phyloP scores from a whole-genome alignment of 2,888 invertebrate genomes.

The Eupithecia vulgata region DNA sequence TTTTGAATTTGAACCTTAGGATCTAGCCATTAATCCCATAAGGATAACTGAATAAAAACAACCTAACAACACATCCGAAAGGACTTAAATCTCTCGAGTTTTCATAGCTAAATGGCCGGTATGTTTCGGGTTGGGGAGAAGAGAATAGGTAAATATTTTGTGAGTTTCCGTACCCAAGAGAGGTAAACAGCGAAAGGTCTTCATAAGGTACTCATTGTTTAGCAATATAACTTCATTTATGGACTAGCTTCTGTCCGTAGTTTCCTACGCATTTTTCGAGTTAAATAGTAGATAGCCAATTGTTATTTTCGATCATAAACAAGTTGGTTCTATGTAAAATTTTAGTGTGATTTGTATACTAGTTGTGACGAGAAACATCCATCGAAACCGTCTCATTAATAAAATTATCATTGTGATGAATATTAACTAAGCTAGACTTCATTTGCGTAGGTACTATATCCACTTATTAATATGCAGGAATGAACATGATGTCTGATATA shows the following conservation, averaged over 20 bases:
- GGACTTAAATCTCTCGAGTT: not conserved
- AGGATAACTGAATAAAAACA: not conserved
- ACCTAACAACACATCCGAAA: not conserved
- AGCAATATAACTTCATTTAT: slow-evolving; percentile 16
- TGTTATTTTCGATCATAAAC: not conserved
- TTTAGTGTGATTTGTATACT: not conserved
- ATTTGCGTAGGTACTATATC: not conserved
- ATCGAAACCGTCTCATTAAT: not conserved
- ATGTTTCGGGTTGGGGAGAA: slow-evolving; percentile 46
- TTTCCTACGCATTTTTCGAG: not conserved
- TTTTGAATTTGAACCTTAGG: not conserved
- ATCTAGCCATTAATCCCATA: not conserved
- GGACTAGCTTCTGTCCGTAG: not conserved
- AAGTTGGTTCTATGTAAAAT: not conserved
- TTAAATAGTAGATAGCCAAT: not conserved
- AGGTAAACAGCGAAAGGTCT: slow-evolving; percentile 16
- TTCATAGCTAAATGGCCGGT: slow-evolving; percentile 1
- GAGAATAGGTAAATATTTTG: slow-evolving; percentile 60
- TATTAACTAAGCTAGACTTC: not conserved
- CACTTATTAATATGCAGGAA: not conserved
- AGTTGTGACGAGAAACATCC: not conserved
- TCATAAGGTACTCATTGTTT: slow-evolving; percentile 30
- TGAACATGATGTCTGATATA: not conserved
- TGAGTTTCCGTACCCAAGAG: slow-evolving; percentile 50
- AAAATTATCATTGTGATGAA: not conserved